Evolutionary conservation across 2,113 vertebrate species (phyloP).

Genomic region (Egretta garzetta): DNA sequence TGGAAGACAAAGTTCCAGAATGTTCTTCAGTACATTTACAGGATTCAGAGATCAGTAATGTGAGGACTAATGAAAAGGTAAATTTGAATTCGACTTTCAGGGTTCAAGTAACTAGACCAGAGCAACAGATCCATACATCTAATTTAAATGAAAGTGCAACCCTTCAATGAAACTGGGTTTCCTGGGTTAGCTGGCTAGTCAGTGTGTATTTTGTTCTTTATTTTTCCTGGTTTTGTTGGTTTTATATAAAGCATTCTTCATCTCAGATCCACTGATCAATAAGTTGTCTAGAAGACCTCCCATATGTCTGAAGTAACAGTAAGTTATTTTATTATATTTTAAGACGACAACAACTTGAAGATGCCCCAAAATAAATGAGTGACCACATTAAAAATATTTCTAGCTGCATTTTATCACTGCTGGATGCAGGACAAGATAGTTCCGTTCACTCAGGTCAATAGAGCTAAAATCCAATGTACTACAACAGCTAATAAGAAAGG

Average conservation of each 20-base stretch:
- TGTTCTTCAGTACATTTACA: background rate
- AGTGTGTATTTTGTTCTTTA: no score
- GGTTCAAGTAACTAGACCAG: background rate
- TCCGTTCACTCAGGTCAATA: background rate
- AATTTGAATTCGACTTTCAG: background rate
- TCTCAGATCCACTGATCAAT: background rate
- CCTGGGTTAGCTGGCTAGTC: background rate
- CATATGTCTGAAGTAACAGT: background rate
- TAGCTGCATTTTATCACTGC: background rate
- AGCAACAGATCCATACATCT: background rate
- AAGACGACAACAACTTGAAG: background rate
- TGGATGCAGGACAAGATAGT: background rate
- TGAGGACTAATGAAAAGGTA: background rate
- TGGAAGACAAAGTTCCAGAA: no score
- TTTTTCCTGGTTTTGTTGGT: background rate
- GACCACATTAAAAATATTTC: background rate
- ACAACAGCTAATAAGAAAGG: background rate
- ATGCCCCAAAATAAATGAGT: background rate
- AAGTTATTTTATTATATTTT: background rate
- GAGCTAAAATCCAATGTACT: background rate
- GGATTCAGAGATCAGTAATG: background rate
- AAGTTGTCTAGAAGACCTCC: background rate
- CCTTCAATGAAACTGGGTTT: background rate
- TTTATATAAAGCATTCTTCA: background rate
- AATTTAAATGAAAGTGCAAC: background rate